Base-by-base conservation (phyloP, 2,888 invertebrate species). In the Maniola hyperantus region DNA sequence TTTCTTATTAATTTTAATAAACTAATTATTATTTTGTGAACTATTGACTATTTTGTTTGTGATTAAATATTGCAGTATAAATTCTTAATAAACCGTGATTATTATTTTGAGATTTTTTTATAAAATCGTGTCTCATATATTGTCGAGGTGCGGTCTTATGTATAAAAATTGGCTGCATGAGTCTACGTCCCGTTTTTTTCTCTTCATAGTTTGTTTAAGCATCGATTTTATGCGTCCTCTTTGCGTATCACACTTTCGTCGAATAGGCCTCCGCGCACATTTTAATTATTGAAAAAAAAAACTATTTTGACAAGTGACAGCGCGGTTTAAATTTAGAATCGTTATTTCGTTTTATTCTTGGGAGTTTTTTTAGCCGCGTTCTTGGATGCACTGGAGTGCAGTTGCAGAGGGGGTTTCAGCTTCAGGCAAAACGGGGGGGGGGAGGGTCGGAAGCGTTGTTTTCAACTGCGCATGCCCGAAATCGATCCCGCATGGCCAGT, bases 361-460 rank as follows among this genome's bases (percentile, higher is more conserved):
- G 77, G 71, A 76, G 78, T 76, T 81, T 83, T 81, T 79, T 79
- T 79, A 74, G 77, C 80, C 80, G 82, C 85, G 89, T 80, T 82
- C 81, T 78, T 76, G 81, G 78, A 83, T 92, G 91, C 91, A 91
- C 91, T 92, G 89, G 79, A 89, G 79, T 92, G 91, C 92, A 92
- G 86, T 89, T 90, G 91, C 91, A 91, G 63, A 64, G 79, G 73
- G 79, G 79, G 74, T 79, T 81, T 81, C 79, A 81, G 84, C 80
- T 79, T 74, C 75, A 78, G 81, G 68, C 74, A 69, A 62, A 69
- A 61, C 69, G 66, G 69, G 68, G 75, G 65, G 72, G 71, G 73
- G 76, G 77, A 76, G 75, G 80, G 78, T 79, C 76, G 86, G 88
- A 83, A 83, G 81, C 80, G 77, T 65, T 69, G 74, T 66, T 36